Conservation (phyloP, 2,888 invertebrate genomes). For the Meliscaeva auricollis region DNA sequence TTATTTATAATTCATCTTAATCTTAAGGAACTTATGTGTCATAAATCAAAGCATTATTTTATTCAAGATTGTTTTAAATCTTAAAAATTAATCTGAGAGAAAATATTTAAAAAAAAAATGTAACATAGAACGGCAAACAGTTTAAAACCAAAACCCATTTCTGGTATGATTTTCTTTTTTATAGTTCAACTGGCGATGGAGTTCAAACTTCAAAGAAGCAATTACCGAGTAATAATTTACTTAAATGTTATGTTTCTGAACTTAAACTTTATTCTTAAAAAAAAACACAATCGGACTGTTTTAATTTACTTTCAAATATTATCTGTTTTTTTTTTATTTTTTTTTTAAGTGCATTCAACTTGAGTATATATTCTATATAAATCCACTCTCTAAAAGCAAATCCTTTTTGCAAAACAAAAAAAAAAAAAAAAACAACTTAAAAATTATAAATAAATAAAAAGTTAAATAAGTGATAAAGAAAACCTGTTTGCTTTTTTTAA, state of each 20-base stretch:
- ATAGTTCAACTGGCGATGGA: slow-evolving; percentile 97
- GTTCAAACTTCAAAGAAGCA: slow-evolving; percentile 98
- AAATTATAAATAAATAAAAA: slow-evolving; percentile 54
- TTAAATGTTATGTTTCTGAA: slow-evolving; percentile 75
- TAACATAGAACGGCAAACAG: slow-evolving; percentile 57
- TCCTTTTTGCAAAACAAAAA: slow-evolving; percentile 63
- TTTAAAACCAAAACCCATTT: slow-evolving; percentile 78
- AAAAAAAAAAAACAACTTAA: slow-evolving; percentile 61
- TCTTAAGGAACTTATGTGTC: background rate
- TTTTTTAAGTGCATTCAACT: slow-evolving; percentile 63
- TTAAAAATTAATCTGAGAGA: slow-evolving; percentile 22
- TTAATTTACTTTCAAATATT: slow-evolving; percentile 55
- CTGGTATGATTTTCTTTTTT: slow-evolving; percentile 81
- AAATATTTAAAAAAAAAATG: slow-evolving; percentile 33
- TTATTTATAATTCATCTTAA: slow-evolving; percentile 1
- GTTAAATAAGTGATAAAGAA: slow-evolving; percentile 58
- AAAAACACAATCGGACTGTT: slow-evolving; percentile 68
- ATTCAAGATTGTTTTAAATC: slow-evolving; percentile 2
- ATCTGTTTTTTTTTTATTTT: slow-evolving; percentile 31
- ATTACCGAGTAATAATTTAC: slow-evolving; percentile 87
- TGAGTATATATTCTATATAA: slow-evolving; percentile 65
- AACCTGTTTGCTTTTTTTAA: slow-evolving; percentile 66
- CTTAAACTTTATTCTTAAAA: slow-evolving; percentile 77
- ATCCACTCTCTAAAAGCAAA: slow-evolving; percentile 70
- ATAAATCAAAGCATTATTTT: background rate